Evolutionary conservation across 1,140 invertebrate species (phyloP).

Genomic region (Drosophila mayri): DNA sequence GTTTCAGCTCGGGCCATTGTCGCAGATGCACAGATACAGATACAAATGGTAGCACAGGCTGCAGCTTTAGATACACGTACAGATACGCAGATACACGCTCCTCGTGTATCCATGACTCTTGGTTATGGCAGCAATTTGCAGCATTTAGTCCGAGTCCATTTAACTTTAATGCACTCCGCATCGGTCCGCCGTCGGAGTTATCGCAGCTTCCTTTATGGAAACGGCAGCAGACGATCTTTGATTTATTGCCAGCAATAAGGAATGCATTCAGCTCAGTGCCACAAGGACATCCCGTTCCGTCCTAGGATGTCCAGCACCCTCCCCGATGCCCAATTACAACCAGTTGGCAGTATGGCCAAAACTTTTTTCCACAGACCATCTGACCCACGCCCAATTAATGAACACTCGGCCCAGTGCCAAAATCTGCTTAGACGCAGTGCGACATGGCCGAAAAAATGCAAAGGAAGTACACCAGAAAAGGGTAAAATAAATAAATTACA

Average conservation of each 20-base stretch:
- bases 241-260: constrained; percentile 56
- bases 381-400: constrained; percentile 75
- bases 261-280: constrained; percentile 36
- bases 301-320: neutral
- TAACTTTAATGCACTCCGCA: constrained; percentile 73
- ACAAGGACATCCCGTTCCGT: constrained; percentile 6
- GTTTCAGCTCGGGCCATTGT: constrained; percentile 60
- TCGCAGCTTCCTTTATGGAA: constrained; percentile 42
- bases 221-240: constrained; percentile 38
- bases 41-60: constrained; percentile 5
- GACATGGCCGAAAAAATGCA: constrained; percentile 35
- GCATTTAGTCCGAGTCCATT: constrained; percentile 75
- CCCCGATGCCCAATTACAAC: constrained; percentile 57
- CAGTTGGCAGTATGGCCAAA: constrained; percentile 64
- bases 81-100: constrained; percentile 15
- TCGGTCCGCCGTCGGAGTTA: constrained; percentile 27
- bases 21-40: constrained; percentile 34
- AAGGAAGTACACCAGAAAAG: neutral
- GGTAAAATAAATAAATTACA: constrained; percentile 22
- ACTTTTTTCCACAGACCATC: constrained; percentile 35
- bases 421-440: constrained; percentile 67
- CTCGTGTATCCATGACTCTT: constrained; percentile 39
- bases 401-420: constrained; percentile 64
- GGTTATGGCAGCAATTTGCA: constrained; percentile 74
- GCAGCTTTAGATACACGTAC: neutral